phyloP scores from a whole-genome alignment of 2,888 invertebrate genomes.

The Melanostoma scalare region DNA sequence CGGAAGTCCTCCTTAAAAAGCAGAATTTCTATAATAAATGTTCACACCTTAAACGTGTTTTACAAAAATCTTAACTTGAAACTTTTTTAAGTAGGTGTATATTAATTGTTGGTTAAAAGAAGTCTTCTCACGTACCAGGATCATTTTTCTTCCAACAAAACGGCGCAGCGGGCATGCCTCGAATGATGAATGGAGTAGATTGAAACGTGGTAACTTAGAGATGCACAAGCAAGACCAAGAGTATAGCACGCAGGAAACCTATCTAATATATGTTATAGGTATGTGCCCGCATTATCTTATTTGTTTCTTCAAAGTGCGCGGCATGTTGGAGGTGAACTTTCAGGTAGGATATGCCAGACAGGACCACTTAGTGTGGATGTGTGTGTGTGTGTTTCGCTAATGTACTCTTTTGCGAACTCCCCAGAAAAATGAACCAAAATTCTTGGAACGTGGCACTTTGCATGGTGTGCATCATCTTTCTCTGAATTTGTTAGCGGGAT shows the following conservation, averaged over 20 bases:
- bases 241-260: constrained; percentile 1
- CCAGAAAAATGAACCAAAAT: constrained; percentile 7
- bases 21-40: neutral
- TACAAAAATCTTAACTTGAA: constrained; percentile 16
- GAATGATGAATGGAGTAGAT: constrained; percentile 65
- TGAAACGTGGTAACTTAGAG: constrained; percentile 56
- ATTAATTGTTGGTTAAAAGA: constrained; percentile 61
- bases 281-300: constrained; percentile 39
- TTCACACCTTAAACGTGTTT: constrained; percentile 24
- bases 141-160: constrained; percentile 64
- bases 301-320: constrained; percentile 26
- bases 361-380: constrained; percentile 3
- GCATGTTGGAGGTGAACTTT: constrained; percentile 12
- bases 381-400: constrained; percentile 10
- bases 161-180: constrained; percentile 48
- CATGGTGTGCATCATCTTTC: constrained; percentile 13
- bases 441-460: constrained; percentile 31
- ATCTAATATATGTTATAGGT: neutral
- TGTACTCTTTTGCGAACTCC: constrained; percentile 9
- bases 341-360: neutral
- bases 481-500: constrained; percentile 28
- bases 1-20: constrained; percentile 9
- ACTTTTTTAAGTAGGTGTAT: constrained; percentile 48
- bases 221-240: neutral
- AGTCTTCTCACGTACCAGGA: constrained; percentile 62